Conservation (phyloP, 2,113 vertebrate genomes). For the Saguinus midas region DNA sequence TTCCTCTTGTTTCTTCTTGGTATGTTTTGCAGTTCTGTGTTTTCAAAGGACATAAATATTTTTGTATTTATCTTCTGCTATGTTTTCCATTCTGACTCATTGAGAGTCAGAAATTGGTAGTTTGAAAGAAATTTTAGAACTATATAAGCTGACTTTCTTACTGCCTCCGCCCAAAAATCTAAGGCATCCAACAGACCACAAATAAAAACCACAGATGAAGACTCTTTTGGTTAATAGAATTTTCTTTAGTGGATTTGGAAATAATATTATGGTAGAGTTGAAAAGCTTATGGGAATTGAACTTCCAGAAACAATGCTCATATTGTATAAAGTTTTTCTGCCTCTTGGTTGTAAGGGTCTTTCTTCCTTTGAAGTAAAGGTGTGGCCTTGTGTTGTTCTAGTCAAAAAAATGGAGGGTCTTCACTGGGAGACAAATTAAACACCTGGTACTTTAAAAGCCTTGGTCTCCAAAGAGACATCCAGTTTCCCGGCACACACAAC, state of each 20-base stretch:
- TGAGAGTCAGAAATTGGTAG: background rate
- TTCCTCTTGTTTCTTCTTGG: background rate
- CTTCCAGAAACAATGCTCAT: background rate
- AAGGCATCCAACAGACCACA: background rate
- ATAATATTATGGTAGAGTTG: background rate
- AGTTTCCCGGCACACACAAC: background rate
- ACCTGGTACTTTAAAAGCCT: background rate
- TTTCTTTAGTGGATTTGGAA: background rate
- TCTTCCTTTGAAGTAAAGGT: constrained; percentile 3
- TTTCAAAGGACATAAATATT: background rate
- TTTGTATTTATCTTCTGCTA: constrained; percentile 9
- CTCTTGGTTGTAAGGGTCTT: background rate
- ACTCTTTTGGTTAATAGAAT: background rate
- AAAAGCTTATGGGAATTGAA: background rate
- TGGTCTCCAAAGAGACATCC: background rate
- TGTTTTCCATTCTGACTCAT: background rate
- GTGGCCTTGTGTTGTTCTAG: background rate
- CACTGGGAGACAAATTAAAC: background rate
- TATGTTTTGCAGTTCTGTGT: background rate
- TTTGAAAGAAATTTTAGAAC: constrained; percentile 29
- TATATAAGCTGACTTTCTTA: no score
- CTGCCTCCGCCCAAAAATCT: no score
- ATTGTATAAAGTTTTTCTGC: background rate
- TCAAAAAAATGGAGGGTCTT: background rate
- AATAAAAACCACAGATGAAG: background rate